phyloP scores from a whole-genome alignment of 2,797 vertebrate species.

The Catharus ustulatus region DNA sequence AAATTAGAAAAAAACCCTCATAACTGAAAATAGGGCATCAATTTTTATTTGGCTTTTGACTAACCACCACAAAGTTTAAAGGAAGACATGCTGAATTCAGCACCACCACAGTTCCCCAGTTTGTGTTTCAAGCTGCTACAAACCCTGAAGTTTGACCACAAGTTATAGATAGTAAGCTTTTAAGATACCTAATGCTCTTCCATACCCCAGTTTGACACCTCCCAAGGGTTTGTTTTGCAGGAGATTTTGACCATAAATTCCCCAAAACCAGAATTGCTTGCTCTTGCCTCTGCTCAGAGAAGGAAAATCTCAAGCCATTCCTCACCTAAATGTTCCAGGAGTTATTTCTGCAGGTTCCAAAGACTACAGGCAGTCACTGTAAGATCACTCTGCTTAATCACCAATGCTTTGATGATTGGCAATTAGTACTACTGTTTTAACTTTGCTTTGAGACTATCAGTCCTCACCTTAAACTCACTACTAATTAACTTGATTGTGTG shows the following conservation, averaged over 20 bases:
- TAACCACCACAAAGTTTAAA: background rate
- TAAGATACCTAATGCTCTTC: background rate
- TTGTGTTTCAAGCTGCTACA: background rate
- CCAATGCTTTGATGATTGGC: background rate
- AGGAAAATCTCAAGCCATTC: background rate
- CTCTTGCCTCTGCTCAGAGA: background rate
- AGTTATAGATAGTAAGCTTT: background rate
- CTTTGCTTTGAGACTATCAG: background rate
- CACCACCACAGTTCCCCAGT: background rate
- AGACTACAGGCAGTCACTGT: background rate
- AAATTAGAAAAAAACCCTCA: conserved; percentile 12
- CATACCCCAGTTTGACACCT: background rate
- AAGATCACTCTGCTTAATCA: background rate
- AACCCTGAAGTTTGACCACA: background rate
- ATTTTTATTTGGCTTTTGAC: conserved; percentile 18
- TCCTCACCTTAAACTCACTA: background rate
- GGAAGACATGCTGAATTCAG: background rate
- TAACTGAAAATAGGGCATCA: background rate
- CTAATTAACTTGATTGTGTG: background rate
- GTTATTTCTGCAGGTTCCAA: background rate
- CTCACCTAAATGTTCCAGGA: background rate
- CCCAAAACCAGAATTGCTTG: background rate
- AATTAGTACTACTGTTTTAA: background rate
- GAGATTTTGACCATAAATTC: background rate
- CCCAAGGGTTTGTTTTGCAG: background rate